Base-by-base conservation (phyloP, 53 echinoderm and acorn worm species). In the Pentamera pediparva region DNA sequence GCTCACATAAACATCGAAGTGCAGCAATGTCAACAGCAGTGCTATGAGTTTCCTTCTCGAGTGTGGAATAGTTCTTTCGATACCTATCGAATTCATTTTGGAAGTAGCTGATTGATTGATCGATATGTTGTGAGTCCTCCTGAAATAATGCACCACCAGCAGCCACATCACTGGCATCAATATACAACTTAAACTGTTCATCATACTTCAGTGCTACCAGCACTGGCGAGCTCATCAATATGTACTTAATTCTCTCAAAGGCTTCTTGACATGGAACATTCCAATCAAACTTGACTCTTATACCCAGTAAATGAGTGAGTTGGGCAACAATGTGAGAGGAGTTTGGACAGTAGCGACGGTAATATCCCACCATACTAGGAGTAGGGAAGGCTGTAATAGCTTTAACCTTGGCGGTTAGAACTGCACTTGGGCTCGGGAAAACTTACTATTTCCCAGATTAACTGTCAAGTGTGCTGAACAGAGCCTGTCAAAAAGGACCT, bases 111-210 rank as follows among this genome's bases (percentile, higher is more conserved):
- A 81, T 59, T 45, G 89, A 84, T 31, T 79, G 80, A 12, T 89
- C 81, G 17, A 84, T 39, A 15, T 56, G 48, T 31, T 75, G 31
- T 15, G 32, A 33, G 39, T 38, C 73, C 27, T 76, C 76, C 39
- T 88, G 83, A 59, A 82, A 57, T 28, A 85, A 56, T 43, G 85
- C 78, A 31, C 73, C 62, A 18, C 84, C 84, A 29, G 56, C 60
- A 31, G 64, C 89, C 20, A 76, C 62, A 79, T 89, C 89, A 76
- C 84, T 82, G 2, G 89, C 80, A 55, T 84, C 84, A 1, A 88
- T 56, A 10, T 48, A 33, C 35, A 88, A 57, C 41, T 73, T 83
- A 29, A 88, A 84, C 29, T 50, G 80, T 33, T 69, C 80, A 0
- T 77, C 10, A 34, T 78, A 87, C 69, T 81, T 75, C 19, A 75